Conservation (phyloP, 1,140 invertebrate genomes). For the Microplitis demolitor region DNA sequence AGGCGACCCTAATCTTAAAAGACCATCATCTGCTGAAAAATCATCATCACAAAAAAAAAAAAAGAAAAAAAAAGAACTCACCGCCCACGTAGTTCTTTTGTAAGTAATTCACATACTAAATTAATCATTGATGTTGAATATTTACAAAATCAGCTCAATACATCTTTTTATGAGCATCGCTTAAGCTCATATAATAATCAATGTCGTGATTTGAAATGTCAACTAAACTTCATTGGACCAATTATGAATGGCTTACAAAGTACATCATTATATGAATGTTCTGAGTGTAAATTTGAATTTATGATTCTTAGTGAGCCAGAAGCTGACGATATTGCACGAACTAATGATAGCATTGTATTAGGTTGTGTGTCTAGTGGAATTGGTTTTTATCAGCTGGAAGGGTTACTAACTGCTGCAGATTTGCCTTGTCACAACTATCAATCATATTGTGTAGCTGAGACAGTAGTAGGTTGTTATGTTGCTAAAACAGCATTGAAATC, state of each 20-base stretch:
- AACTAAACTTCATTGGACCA: not conserved
- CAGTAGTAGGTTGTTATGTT: not conserved
- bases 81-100: too few species aligned
- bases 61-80: too few species aligned
- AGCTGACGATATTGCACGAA: not conserved
- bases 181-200: not conserved
- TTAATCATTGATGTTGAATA: too few species aligned
- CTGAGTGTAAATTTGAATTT: not conserved
- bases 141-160: too few species aligned
- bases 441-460: not conserved
- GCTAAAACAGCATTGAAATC: not conserved
- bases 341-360: not conserved
- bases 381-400: not conserved
- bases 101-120: too few species aligned
- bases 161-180: too few species aligned
- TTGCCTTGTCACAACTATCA: not conserved
- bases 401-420: not conserved
- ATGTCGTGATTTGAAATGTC: not conserved
- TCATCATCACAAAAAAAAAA: too few species aligned
- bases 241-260: not conserved
- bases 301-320: not conserved
- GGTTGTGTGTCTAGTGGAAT: not conserved
- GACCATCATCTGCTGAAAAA: too few species aligned
- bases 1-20: too few species aligned
- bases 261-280: not conserved